Base-by-base conservation (phyloP, 2,797 vertebrate genomes). In the Paratrypauchen microcephalus region DNA sequence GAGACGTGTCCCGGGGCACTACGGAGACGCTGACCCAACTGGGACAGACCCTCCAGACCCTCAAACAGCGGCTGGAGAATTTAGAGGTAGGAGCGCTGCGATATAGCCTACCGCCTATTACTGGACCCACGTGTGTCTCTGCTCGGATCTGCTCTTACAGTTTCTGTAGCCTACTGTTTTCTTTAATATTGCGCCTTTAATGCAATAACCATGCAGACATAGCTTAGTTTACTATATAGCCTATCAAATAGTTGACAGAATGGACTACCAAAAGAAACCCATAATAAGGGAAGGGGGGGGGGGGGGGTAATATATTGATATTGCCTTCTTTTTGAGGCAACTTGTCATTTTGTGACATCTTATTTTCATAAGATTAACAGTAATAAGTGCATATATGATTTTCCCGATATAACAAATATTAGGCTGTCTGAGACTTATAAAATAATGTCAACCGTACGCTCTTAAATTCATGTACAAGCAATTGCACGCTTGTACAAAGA, bases 41-140 rank as follows among this genome's bases (percentile, higher is more conserved):
- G 75, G 97, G 96, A 18, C 95, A 97, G 91, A 98, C 96, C 84
- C 94, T 98, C 92, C 96, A 97, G 87, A 95, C 95, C 30, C 95
- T 98, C 39, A 99, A 98, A 86, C 95, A 95, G 71, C 91, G 97
- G 77, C 88, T 99, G 90, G 97, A 98, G 82, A 98, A 96, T 85
- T 93, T 99, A 6, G 96, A 98, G 96, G 96, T 98, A 92, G 79
- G 91, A 74, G 24, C 28, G 12, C 47, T 15, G 6, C 16, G n/a
- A 18, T 21, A 24, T 18, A n/a, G n/a, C n/a, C n/a, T n/a, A 11
- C 26, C 62, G 15, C n/a, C 11, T 62, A 41, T 62, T 15, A 23
- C n/a, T 15, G 62, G 41, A 64, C 41, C 62, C 62, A 64, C 61
- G 62, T 64, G 62, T 64, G 41, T 64, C 62, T 45, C 61, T 47